Evolutionary conservation across 2,888 invertebrate species (phyloP), one percentile per base, ranked within the genome.

Genomic region (Lycophotia porphyrea): DNA sequence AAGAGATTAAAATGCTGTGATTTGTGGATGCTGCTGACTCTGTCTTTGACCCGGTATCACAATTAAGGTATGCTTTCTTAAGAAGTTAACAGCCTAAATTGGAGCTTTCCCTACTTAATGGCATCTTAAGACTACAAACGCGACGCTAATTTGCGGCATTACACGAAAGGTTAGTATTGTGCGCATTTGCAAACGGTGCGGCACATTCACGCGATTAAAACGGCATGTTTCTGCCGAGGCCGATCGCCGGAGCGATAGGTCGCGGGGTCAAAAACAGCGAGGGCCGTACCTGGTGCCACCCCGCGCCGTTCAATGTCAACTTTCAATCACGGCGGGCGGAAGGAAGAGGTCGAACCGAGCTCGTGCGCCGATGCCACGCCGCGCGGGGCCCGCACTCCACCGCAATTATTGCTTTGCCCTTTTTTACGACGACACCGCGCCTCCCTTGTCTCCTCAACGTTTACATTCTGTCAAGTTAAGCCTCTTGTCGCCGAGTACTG

Each of bases 271-370:
- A 94, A 95, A 95, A 94, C 94, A 95, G 94, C 93, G 93, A 93
- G 93, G 93, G 93, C 93, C 94, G 96, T 96, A 93, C 96, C 96
- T 95, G 96, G 96, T 93, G 94, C 95, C 95, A 92, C 95, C 95
- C 95, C 90, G 92, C 92, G 84, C 90, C 90, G 93, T 93, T 95
- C 96, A 95, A 95, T 95, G 96, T 95, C 96, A 96, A 95, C 95
- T 94, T 96, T 94, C 94, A 95, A 95, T 95, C 95, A 95, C 91
- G 90, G 92, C 91, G 92, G 94, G 93, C 94, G 94, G 95, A 94
- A 95, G 95, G 94, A 95, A 94, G 91, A 92, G 88, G 91, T 91
- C 90, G 90, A 89, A 91, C 93, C 90, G 89, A 89, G 92, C 93
- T 92, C 93, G 95, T 93, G 93, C 94, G 91, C 92, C 91, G 91